These are phyloP conservation scores for Rhagophthalmus giganteus DNA, from an alignment of 2,888 invertebrate genomes.

Conservation along the genomic window DNA sequence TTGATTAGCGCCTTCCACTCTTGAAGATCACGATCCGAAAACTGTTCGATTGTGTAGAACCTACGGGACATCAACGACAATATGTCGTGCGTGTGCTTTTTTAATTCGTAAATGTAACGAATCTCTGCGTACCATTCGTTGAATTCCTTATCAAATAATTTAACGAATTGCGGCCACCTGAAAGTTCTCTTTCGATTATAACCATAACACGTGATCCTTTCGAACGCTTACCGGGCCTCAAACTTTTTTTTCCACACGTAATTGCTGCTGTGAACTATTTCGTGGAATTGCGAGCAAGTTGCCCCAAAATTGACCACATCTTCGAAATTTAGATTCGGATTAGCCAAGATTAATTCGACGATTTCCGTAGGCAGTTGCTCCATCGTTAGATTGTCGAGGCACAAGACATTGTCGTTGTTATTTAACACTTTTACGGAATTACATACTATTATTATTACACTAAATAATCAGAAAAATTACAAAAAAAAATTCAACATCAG, in stretches of 20 bases:
- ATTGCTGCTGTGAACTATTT: slow-evolving; percentile 55
- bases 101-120: slow-evolving; percentile 46
- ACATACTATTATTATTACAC: not conserved
- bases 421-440: not conserved
- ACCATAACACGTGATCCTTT: no score
- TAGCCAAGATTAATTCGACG: slow-evolving; percentile 47
- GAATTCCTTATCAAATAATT: slow-evolving; percentile 46
- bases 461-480: not conserved
- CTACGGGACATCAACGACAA: slow-evolving; percentile 56
- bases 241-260: slow-evolving; percentile 58
- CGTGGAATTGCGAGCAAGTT: slow-evolving; percentile 59
- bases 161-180: slow-evolving; percentile 55
- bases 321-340: slow-evolving; percentile 40
- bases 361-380: slow-evolving; percentile 49
- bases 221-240: slow-evolving; percentile 50
- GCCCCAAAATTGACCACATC: slow-evolving; percentile 60
- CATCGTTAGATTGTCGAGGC: slow-evolving; percentile 34
- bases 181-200: no score
- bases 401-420: not conserved
- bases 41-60: slow-evolving; percentile 55
- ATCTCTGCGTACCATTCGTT: slow-evolving; percentile 53
- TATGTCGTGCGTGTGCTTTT: slow-evolving; percentile 46
- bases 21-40: slow-evolving; percentile 54
- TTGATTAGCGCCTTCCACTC: slow-evolving; percentile 54
- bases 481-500: not conserved